phyloP scores from a whole-genome alignment of 2,797 vertebrate genomes.

The Enteromius trimaculatus region DNA sequence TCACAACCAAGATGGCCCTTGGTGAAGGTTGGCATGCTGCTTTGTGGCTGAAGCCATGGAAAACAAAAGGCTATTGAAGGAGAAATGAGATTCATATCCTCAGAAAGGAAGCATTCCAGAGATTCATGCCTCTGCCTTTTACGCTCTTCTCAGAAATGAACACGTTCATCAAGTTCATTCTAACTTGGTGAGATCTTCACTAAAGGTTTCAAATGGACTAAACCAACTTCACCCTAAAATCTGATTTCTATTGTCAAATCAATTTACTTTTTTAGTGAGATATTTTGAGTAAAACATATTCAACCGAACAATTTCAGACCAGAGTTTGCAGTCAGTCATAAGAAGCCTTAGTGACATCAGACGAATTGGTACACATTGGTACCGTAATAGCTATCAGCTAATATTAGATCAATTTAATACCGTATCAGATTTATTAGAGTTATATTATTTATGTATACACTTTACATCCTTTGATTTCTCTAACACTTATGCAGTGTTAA shows the following conservation, averaged over 20 bases:
- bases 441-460: neutral
- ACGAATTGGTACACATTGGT: neutral
- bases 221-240: neutral
- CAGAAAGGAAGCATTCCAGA: constrained; percentile 50
- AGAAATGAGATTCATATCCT: constrained; percentile 56
- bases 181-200: neutral
- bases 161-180: neutral
- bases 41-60: constrained; percentile 2
- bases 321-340: constrained; percentile 5
- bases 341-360: neutral
- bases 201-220: neutral
- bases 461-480: neutral
- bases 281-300: neutral
- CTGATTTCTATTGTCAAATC: neutral
- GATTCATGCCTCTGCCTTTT: constrained; percentile 29
- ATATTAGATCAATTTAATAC: neutral
- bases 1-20: neutral
- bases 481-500: neutral
- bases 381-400: neutral
- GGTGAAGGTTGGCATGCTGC: constrained; percentile 17
- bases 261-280: neutral
- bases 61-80: constrained; percentile 59
- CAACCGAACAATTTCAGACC: neutral
- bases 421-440: neutral
- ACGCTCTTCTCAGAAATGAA: constrained; percentile 41